phyloP scores from a whole-genome alignment of 2,888 invertebrate genomes.

The Aphidoletes aphidimyza region DNA sequence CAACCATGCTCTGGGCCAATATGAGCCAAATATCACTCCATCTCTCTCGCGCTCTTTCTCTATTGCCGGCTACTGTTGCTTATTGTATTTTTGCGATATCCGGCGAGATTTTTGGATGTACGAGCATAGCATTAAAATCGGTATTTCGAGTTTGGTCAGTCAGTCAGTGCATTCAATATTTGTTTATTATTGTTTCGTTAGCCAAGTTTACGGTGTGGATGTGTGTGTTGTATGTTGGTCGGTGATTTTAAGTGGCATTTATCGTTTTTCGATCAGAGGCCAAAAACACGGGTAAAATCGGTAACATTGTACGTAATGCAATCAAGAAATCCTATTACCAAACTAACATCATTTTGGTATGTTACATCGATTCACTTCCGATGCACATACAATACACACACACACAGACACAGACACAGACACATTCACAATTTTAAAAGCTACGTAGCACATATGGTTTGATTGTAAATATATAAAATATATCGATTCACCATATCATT shows the following conservation, averaged over 20 bases:
- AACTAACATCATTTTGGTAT: slow-evolving; percentile 51
- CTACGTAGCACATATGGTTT: slow-evolving; percentile 39
- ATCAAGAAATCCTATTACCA: slow-evolving; percentile 49
- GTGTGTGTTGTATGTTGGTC: not conserved
- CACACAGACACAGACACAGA: not conserved
- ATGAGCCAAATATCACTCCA: too few relatives aligned
- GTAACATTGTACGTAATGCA: slow-evolving; percentile 33
- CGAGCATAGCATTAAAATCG: not conserved
- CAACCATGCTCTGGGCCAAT: too few relatives aligned
- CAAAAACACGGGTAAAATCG: not conserved
- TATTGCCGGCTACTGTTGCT: too few relatives aligned
- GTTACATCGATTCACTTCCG: not conserved
- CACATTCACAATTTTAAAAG: not conserved
- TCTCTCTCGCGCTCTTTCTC: too few relatives aligned
- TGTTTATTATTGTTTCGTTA: not conserved
- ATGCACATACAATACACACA: not conserved
- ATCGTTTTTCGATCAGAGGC: not conserved
- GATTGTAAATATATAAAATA: slow-evolving; percentile 49
- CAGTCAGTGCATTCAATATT: slow-evolving; percentile 4
- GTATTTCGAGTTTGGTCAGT: not conserved
- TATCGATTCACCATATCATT: not conserved
- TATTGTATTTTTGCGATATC: slow-evolving; percentile 28
- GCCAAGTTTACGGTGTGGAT: slow-evolving; percentile 8
- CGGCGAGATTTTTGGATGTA: not conserved
- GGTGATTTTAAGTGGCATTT: slow-evolving; percentile 30